Evolutionary conservation across 2,888 invertebrate genomes (phyloP).

Genomic region (Acrobasis consociella): DNA sequence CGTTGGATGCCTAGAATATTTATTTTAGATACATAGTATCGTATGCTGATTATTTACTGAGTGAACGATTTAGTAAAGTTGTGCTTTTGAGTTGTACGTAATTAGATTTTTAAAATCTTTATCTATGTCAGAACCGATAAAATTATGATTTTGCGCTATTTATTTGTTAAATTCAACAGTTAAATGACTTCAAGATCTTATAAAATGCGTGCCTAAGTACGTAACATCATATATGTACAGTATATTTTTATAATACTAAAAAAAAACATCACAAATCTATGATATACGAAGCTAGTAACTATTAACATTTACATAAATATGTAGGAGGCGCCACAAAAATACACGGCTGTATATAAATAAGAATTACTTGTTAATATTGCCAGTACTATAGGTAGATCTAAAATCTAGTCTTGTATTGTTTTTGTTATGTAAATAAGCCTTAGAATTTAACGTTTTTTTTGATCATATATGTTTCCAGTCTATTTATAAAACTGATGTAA

Average conservation of each 20-base stretch:
- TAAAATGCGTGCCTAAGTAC: too few relatives aligned
- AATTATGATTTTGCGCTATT: too few relatives aligned
- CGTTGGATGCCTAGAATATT: slow-evolving; percentile 29
- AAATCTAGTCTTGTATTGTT: slow-evolving; percentile 12
- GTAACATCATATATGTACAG: too few relatives aligned
- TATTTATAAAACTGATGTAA: neutral
- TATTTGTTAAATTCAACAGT: too few relatives aligned
- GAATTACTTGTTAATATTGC: neutral
- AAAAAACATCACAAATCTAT: neutral
- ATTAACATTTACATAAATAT: too few relatives aligned
- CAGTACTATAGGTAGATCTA: slow-evolving; percentile 6
- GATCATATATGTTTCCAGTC: neutral
- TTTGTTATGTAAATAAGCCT: neutral
- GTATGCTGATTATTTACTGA: neutral
- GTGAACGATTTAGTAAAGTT: too few relatives aligned
- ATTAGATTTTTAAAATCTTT: too few relatives aligned
- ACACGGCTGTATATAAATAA: neutral
- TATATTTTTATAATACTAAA: neutral
- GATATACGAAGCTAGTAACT: neutral
- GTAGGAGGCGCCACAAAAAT: neutral
- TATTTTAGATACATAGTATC: slow-evolving; percentile 5
- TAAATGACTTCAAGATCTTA: too few relatives aligned
- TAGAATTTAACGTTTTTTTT: neutral
- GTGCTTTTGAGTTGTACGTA: too few relatives aligned
- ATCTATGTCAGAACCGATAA: too few relatives aligned